Base-by-base conservation (phyloP, 23 tunicate species). In the Aplidium turbinatum region DNA sequence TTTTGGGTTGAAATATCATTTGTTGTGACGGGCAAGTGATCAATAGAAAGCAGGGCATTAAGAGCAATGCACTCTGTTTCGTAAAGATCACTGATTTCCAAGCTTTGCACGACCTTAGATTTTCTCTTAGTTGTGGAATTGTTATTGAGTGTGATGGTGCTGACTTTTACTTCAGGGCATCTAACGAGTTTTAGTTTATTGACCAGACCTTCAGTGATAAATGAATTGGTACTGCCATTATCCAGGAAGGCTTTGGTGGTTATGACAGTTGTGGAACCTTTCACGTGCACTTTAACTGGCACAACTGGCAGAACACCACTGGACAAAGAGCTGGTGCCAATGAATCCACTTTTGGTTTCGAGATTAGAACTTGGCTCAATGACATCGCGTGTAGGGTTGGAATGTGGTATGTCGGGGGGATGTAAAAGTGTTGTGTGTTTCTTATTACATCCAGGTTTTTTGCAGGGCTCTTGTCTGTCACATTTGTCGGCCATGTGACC, bases 371-470 rank as follows among this genome's bases (percentile, higher is more conserved):
- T 60, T 30, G 35, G 9, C 35, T 26, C 7, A 5, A n/a, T n/a
- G n/a, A n/a, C n/a, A n/a, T n/a, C n/a, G n/a, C n/a, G n/a, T n/a
- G n/a, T n/a, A n/a, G n/a, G n/a, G n/a, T n/a, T n/a, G n/a, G n/a
- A n/a, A n/a, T n/a, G n/a, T n/a, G n/a, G n/a, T n/a, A n/a, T 48
- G 2, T 75, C 79, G 29, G 79, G 62, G 20, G 79, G 79, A 29
- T 75, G 79, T 36, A 75, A 24, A 68, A 75, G 30, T 27, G 79
- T 75, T 2, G 79, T 75, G 54, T 75, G 79, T 0, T 3, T 32
- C 23, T 57, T 33, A 28, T 57, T 58, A 23, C 79, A 75, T 23
- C 54, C 68, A 27, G 51, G 52, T 57, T 75, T 75, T 7, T 38
- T 38, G 53, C 68, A 75, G 4, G 63, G 53, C 26, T 57, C 54